Evolutionary conservation across 30 jellyfish, hydroid and myxozoan genomes (phyloP), one percentile per base, ranked within the genome.

Genomic region (Hydractinia echinata): DNA sequence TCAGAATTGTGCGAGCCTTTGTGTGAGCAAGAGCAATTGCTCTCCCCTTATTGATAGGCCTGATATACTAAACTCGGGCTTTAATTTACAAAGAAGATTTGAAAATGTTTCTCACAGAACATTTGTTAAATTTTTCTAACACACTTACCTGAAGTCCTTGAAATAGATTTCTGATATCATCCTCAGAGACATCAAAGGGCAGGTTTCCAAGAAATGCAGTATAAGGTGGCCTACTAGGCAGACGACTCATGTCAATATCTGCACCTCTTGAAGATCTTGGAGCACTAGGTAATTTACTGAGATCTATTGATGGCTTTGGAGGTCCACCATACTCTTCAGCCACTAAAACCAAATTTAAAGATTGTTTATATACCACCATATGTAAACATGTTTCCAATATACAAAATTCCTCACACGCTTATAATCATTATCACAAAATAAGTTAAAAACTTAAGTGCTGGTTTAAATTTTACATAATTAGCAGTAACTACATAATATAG

Each of bases 121-220:
- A 30, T 30, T 30, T 30, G 44, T 30, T 30, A 30, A 30, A 30
- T 30, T 2, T 30, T 30, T 30, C 2, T 30, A 30, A 30, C 44
- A 15, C 10, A 16, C 61, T 8, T 82, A 91, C 97, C 88, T 79
- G 69, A 11, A 91, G 83, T 9, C 95, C 89, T 60, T 83, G 82
- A 78, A 91, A 91, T 85, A 91, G 83, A 14, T 82, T 89, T n/a
- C 14, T 67, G 13, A 91, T 91, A 54, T 91, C 97, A 53, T 82
- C 82, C 54, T 91, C 97, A 21, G 67, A 83, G 21, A 86, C 94
- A 62, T 91, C 97, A 79, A 80, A 91, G 10, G 97, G 95, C 55
- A 91, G 93, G 66, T 86, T 91, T 5, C 97, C 97, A 56, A 91
- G 87, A 66, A 85, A 91, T 4, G 97, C 97, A 5, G 97, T 91